Conservation (phyloP, 1,140 invertebrate species). For the Tribolium castaneum region DNA sequence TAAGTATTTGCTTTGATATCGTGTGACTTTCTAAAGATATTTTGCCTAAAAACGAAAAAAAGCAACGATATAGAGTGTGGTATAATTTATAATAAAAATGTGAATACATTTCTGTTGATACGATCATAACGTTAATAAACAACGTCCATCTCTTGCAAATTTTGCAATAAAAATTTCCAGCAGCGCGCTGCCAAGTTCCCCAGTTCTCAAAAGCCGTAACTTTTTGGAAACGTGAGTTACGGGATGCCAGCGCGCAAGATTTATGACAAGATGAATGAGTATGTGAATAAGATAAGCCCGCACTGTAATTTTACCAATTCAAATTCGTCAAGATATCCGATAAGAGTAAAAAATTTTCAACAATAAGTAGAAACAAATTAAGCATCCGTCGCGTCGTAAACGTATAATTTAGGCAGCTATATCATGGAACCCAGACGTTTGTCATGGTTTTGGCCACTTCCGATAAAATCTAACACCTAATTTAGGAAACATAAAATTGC, state of each 20-base stretch:
- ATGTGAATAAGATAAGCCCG: background rate
- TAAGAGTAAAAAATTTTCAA: background rate
- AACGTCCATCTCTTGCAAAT: background rate
- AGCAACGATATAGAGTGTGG: background rate
- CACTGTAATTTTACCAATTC: constrained; percentile 24
- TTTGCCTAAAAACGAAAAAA: too few species aligned
- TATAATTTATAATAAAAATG: background rate
- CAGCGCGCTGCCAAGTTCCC: background rate
- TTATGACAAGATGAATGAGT: constrained; percentile 29
- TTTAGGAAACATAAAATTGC: constrained; percentile 33
- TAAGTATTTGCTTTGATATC: too few species aligned
- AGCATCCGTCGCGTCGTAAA: constrained; percentile 1
- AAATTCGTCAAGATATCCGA: constrained; percentile 31
- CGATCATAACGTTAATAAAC: background rate
- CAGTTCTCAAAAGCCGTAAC: background rate
- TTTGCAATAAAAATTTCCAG: background rate
- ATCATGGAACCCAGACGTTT: constrained; percentile 24
- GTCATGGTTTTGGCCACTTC: constrained; percentile 32
- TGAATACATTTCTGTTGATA: background rate
- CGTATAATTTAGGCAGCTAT: constrained; percentile 18
- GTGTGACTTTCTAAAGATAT: too few species aligned
- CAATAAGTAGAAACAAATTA: constrained; percentile 13
- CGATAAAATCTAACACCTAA: constrained; percentile 28
- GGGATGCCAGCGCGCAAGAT: constrained; percentile 7
- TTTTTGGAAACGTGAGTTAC: constrained; percentile 10